Percentiles rank a stretch among this genome's conserved stretches.
Conservation (phyloP, 2,113 vertebrate genomes). For the Falcunculus frontatus region DNA sequence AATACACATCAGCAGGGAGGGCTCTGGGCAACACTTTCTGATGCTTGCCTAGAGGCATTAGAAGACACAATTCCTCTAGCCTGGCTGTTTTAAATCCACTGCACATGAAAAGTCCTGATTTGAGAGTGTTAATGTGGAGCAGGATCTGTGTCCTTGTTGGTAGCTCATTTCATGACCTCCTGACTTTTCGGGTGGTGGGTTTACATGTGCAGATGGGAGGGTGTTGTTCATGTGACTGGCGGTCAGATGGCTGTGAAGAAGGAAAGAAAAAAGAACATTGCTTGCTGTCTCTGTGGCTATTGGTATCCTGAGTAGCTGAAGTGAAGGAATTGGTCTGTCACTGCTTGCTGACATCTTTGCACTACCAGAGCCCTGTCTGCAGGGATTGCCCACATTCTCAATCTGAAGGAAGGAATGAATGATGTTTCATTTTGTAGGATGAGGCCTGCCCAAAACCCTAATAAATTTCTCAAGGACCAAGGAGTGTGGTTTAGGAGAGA, state of each 20-base stretch:
- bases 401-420: neutral
- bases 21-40: neutral
- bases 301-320: neutral
- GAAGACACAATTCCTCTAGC: neutral
- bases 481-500: neutral
- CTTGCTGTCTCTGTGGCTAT: neutral
- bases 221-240: neutral
- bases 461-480: neutral
- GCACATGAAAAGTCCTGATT: neutral
- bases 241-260: neutral
- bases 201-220: neutral
- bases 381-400: neutral
- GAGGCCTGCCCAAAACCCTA: neutral
- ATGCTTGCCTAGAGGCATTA: neutral
- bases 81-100: neutral
- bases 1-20: neutral
- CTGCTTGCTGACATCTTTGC: neutral
- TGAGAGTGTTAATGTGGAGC: neutral
- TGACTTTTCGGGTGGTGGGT: neutral
- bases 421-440: fast-evolving
- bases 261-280: neutral
- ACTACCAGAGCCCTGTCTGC: neutral
- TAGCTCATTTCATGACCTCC: neutral
- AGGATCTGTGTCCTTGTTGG: neutral
- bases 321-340: neutral